phyloP scores from a whole-genome alignment of 2,888 invertebrate species.

The Caenorhabditis drosophilae region DNA sequence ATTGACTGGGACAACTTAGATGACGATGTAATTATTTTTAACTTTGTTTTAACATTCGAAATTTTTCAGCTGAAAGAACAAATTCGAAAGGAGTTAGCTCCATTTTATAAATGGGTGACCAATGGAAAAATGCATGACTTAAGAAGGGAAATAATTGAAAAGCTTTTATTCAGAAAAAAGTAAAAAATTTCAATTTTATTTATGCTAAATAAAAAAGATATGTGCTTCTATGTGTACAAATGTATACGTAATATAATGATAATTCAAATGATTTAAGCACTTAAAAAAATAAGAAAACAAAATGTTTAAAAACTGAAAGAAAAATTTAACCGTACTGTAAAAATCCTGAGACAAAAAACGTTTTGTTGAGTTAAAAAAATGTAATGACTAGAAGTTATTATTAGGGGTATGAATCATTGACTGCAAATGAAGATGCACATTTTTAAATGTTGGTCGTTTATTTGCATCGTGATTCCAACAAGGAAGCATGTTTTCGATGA shows the following conservation, averaged over 20 bases:
- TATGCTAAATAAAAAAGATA: conserved; percentile 14
- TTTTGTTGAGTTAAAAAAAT: no score
- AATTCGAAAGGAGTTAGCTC: conserved; percentile 38
- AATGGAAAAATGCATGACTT: conserved; percentile 44
- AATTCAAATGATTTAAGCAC: not conserved
- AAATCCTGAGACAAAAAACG: no score
- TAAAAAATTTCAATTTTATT: conserved; percentile 11
- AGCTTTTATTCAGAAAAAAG: conserved; percentile 26
- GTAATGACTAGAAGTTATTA: conserved; percentile 17
- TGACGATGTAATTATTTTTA: conserved; percentile 13
- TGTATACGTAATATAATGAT: no score
- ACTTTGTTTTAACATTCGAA: no score
- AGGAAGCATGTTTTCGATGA: conserved; percentile 44
- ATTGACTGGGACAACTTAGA: conserved; percentile 30
- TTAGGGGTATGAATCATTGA: conserved; percentile 43
- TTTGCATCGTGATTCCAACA: conserved; percentile 49
- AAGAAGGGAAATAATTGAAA: conserved; percentile 38
- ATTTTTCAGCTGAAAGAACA: conserved; percentile 30
- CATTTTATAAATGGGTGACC: conserved; percentile 43
- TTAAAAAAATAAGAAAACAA: not conserved
- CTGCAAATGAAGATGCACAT: conserved; percentile 58
- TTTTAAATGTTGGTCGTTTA: conserved; percentile 52
- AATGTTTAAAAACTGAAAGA: not conserved
- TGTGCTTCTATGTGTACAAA: conserved; percentile 24
- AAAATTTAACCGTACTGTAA: not conserved